Evolutionary conservation across 2,797 vertebrate species (phyloP), one percentile per base, ranked within the genome.

Genomic region (Coracias cyanogaster): DNA sequence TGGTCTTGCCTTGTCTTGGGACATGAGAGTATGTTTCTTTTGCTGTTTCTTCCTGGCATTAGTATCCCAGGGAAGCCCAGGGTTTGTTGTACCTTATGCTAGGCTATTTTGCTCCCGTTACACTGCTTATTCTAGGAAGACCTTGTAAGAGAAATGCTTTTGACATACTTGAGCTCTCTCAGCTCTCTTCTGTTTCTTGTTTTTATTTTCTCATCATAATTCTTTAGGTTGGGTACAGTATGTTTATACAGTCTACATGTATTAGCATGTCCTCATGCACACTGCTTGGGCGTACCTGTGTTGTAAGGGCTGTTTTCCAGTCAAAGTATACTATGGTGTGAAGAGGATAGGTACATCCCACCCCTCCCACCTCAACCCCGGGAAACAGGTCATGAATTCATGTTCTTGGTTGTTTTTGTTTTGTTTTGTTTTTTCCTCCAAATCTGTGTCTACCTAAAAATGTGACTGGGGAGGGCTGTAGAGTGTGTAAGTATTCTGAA

Each of bases 1-100:
- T 71, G 18, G 52, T 81, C 69, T 90, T 90, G 39, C 39, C 39
- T 55, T 90, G 80, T 65, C 55, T 93, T 72, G 66, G n/a, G 51
- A 66, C n/a, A 62, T 70, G n/a, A 62, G 43, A 70, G 39, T 21
- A 33, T 0, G 0, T 41, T 86, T 73, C 33, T 88, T 73, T 73
- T 77, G 60, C 67, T 55, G 4, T 62, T 89, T 35, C 15, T 41
- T 79, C 24, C 29, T 77, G 82, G 62, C 20, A 87, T 10, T 16
- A 54, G n/a, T 72, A 72, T 84, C 74, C 62, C 12, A 74, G 43
- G 54, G 73, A 89, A 87, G 25, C 41, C 51, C 37, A 49, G 72
- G 8, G 18, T 73, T 96, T 84, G 20, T 55, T 91, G 22, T 39
- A 15, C 66, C 60, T 82, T 80, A 37, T 5, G 4, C n/a, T 72